Evolutionary conservation across 2,797 vertebrate species (phyloP), one percentile per base, ranked within the genome.

Genomic region (Rhynchotus rufescens): DNA sequence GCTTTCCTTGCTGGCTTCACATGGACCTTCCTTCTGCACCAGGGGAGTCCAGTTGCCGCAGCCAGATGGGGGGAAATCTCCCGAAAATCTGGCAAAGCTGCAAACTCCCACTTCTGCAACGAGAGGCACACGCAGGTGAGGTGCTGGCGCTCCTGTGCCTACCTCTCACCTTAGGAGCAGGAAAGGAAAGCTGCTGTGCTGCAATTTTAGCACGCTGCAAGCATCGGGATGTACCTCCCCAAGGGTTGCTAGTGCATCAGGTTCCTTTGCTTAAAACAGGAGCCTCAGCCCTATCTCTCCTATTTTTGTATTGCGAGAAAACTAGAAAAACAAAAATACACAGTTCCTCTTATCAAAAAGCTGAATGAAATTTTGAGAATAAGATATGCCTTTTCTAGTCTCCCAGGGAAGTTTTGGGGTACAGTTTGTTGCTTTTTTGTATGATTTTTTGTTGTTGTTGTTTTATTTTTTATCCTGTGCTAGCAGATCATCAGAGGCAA

Each of bases 11-110:
- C 44, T 82, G 20, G 6, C 88, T 59, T 94, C 36, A 0, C 84
- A 32, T 7, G 40, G 38, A 17, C 44, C 69, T 19, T 93, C 89
- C 4, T 76, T 89, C 52, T 30, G 83, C 0, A 45, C 57, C 6
- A 67, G 49, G 4, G 66, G 69, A 20, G 77, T 94, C 68, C 87
- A 19, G 4, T 80, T 80, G 77, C 93, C 86, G 4, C 79, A 86
- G 1, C 87, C 94, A 52, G 40, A 65, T 54, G 91, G 95, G 68
- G 92, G 66, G 69, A 97, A 96, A 54, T 94, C 96, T 40, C 96
- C 95, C 1, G 92, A 97, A 88, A 98, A 97, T 47, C 97, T 95
- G 94, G 97, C 97, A 26, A 98, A 98, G 92, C 98, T 98, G 94
- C 98, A 98, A 47, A 98, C 69, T 3, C 97, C 98, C 76, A 98